Conservation (phyloP, 2,888 invertebrate species). For the Phalangium opilio region DNA sequence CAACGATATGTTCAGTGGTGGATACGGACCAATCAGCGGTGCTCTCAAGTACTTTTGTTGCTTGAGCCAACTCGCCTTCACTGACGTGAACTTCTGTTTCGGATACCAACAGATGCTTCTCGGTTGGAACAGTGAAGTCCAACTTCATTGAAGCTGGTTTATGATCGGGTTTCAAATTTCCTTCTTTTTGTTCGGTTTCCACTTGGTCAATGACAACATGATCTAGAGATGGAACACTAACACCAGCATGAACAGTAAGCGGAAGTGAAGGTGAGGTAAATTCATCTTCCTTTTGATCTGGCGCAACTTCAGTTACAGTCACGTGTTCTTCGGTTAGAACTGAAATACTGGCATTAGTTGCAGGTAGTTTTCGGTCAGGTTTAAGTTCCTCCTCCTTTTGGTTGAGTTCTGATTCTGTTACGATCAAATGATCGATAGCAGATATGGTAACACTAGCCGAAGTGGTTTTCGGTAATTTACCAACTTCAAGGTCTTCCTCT, state of each 20-base stretch:
- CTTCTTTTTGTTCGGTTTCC: conserved; percentile 12
- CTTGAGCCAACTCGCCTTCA: conserved; percentile 13
- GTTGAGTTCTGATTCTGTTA: conserved; percentile 11
- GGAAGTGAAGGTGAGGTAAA: conserved; percentile 3
- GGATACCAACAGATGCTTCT: conserved; percentile 14
- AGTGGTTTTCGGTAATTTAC: conserved; percentile 8
- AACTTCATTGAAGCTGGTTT: conserved; percentile 11
- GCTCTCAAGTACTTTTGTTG: conserved; percentile 11
- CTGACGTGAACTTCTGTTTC: conserved; percentile 14
- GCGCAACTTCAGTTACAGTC: conserved; percentile 8
- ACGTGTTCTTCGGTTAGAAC: conserved; percentile 14
- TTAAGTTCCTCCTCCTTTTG: conserved; percentile 13
- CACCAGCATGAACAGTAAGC: conserved; percentile 41
- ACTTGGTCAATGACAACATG: conserved; percentile 11
- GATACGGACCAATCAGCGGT: conserved; percentile 15
- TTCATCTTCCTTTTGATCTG: conserved; percentile 8
- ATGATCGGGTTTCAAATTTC: conserved; percentile 6
- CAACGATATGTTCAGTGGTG: conserved; percentile 12
- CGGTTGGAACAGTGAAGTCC: conserved; percentile 12
- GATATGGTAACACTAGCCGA: conserved; percentile 11
- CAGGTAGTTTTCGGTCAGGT: conserved; percentile 7
- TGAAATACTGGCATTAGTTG: conserved; percentile 8
- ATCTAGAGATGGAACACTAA: conserved; percentile 11
- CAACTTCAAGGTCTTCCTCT: conserved; percentile 34
- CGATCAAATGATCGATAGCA: conserved; percentile 17